Percentiles rank a stretch among this genome's conserved stretches.
Evolutionary conservation across 23 tunicate genomes (phyloP).

Genomic region (Clavelina lepadiformis): DNA sequence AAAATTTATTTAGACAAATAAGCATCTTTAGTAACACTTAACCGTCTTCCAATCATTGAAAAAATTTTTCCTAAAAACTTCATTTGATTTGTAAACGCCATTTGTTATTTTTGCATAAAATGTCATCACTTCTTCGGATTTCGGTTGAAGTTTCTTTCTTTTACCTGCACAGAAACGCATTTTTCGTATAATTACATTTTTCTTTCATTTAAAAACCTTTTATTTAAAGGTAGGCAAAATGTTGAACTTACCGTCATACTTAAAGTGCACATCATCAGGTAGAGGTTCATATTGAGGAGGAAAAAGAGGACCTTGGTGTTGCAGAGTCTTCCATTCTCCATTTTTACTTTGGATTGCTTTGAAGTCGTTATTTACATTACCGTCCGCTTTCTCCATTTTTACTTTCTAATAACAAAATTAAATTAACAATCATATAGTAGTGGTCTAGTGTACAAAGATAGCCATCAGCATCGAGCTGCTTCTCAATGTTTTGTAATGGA

Average conservation of each 20-base stretch:
- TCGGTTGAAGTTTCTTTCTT: constrained; percentile 24
- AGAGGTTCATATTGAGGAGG: constrained; percentile 85
- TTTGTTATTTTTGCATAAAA: constrained; percentile 80
- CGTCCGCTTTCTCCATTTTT: constrained; percentile 68
- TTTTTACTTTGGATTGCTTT: constrained; percentile 31
- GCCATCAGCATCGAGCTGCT: too few relatives aligned
- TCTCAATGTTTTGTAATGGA: too few relatives aligned
- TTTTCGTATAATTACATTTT: background rate
- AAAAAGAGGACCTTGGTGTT: constrained; percentile 90
- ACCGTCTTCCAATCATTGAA: constrained; percentile 92
- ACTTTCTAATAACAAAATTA: constrained; percentile 39
- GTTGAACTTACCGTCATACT: constrained; percentile 66
- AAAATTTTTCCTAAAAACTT: constrained; percentile 76
- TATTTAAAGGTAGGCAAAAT: too few relatives aligned
- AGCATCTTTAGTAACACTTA: too few relatives aligned
- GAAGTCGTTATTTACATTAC: constrained; percentile 27
- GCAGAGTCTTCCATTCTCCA: constrained; percentile 72
- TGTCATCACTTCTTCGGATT: constrained; percentile 89
- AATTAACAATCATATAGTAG: background rate
- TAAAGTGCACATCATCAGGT: constrained; percentile 53
- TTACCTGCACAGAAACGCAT: constrained; percentile 35
- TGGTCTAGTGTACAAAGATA: too few relatives aligned
- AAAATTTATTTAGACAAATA: too few relatives aligned
- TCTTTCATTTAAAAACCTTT: too few relatives aligned
- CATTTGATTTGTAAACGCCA: constrained; percentile 56